These are phyloP conservation scores for Archips xylosteana DNA, from an alignment of 2,888 invertebrate genomes.

Conservation along the genomic window DNA sequence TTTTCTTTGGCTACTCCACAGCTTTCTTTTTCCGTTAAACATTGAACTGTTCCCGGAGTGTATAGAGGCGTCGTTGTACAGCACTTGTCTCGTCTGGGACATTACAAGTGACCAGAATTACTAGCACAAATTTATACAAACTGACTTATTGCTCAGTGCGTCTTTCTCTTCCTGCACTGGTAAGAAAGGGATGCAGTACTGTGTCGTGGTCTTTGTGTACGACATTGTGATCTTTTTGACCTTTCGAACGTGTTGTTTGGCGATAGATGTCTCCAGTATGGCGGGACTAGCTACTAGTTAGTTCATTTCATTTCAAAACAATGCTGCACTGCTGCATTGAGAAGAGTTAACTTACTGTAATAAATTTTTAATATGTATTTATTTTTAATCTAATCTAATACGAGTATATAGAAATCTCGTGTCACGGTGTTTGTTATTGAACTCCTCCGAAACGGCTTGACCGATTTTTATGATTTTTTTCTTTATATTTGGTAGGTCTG, in stretches of 20 bases:
- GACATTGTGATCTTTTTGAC: conserved; percentile 34
- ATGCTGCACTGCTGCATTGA: neutral
- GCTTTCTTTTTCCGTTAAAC: conserved; percentile 23
- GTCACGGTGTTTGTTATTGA: no score
- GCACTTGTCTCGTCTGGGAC: conserved; percentile 38
- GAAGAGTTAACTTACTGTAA: neutral
- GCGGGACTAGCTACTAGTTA: neutral
- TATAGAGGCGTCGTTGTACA: conserved; percentile 32
- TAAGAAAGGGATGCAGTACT: neutral
- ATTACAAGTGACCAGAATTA: conserved; percentile 36
- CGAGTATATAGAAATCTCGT: no score
- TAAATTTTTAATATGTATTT: no score
- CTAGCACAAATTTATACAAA: neutral
- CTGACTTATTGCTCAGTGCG: neutral
- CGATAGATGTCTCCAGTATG: conserved; percentile 3
- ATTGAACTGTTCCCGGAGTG: conserved; percentile 23
- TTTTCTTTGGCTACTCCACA: neutral
- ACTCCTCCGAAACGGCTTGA: no score
- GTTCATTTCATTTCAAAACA: neutral
- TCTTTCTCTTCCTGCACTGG: neutral
- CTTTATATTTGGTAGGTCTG: no score
- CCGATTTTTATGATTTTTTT: no score
- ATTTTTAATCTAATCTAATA: no score
- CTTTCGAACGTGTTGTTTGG: conserved; percentile 20
- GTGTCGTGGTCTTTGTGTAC: conserved; percentile 20